Evolutionary conservation across 2,797 vertebrate genomes (phyloP).

Genomic region (Rhadinocentrus ornatus): DNA sequence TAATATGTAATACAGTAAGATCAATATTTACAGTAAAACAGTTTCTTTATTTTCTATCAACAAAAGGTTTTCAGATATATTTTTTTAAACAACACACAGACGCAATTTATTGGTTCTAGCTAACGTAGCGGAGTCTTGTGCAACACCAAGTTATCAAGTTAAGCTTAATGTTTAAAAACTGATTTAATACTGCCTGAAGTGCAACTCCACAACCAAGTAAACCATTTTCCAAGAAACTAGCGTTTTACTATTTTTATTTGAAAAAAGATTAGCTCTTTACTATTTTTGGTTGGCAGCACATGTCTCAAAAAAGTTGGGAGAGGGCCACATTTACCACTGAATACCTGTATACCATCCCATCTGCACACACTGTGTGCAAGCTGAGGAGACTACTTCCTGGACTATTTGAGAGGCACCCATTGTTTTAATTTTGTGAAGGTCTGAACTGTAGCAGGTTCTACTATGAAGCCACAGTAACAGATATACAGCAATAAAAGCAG

Average conservation of each 20-base stretch:
- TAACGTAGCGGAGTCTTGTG: conserved; percentile 5
- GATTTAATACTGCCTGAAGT: conserved; percentile 1
- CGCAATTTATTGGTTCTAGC: neutral
- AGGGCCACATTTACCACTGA: neutral
- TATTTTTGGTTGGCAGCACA: neutral
- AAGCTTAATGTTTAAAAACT: neutral
- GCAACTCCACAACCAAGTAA: neutral
- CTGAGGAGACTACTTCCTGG: neutral
- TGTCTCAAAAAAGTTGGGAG: neutral
- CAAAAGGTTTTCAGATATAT: conserved; percentile 7
- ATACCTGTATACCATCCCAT: neutral
- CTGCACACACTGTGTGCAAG: neutral
- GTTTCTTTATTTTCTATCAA: conserved; percentile 28
- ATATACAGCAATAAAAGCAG: neutral
- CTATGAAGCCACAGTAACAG: too few relatives aligned
- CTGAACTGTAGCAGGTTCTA: neutral
- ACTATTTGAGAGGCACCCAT: neutral
- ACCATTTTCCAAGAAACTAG: neutral
- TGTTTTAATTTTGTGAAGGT: neutral
- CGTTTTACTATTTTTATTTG: neutral
- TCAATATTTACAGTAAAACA: neutral
- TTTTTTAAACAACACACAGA: neutral
- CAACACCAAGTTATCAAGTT: conserved; percentile 9
- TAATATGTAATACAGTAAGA: neutral
- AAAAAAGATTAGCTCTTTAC: neutral